A percentile compares a stretch with the other conserved stretches of the same genome.
These are phyloP conservation scores for Pteruthius melanotis DNA, from an alignment of 2,113 vertebrate genomes.

Conservation along the genomic window DNA sequence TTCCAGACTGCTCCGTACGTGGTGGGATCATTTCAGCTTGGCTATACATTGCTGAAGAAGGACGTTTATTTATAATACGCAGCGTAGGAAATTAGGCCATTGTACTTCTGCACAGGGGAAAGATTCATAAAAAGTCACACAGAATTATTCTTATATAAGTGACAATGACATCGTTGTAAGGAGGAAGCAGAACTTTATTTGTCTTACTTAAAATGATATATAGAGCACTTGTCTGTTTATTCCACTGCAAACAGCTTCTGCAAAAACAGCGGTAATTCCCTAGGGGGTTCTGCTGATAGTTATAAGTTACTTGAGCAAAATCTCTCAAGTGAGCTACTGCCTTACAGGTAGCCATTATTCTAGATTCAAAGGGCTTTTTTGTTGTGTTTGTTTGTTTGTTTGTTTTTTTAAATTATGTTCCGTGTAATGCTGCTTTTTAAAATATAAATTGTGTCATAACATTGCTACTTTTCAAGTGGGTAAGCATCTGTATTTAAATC, in stretches of 20 bases:
- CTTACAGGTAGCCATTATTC: slow-evolving; percentile 84
- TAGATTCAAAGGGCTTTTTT: slow-evolving; percentile 80
- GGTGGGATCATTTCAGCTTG: slow-evolving; percentile 45
- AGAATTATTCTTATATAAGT: slow-evolving; percentile 86
- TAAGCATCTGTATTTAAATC: slow-evolving; percentile 66
- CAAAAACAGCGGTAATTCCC: slow-evolving; percentile 77
- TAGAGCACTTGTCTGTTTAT: slow-evolving; percentile 86
- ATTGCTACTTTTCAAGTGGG: slow-evolving; percentile 64
- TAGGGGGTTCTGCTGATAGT: slow-evolving; percentile 76
- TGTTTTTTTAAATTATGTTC: slow-evolving; percentile 68
- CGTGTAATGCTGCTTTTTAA: slow-evolving; percentile 69
- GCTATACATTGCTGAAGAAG: slow-evolving; percentile 68
- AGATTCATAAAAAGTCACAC: slow-evolving; percentile 84
- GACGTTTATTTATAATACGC: slow-evolving; percentile 77
- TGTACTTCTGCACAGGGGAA: slow-evolving; percentile 81
- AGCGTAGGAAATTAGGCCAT: slow-evolving; percentile 81
- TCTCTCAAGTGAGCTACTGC: slow-evolving; percentile 80
- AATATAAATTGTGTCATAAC: slow-evolving; percentile 76
- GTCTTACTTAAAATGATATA: slow-evolving; percentile 89
- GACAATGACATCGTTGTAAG: slow-evolving; percentile 85
- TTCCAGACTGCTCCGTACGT: not conserved
- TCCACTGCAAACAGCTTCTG: slow-evolving; percentile 84
- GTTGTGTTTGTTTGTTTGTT: slow-evolving; percentile 62
- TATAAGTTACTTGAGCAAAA: slow-evolving; percentile 84
- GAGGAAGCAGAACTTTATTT: slow-evolving; percentile 85